Conservation (phyloP, 2,888 invertebrate genomes). For the Pogonocherus hispidulus region DNA sequence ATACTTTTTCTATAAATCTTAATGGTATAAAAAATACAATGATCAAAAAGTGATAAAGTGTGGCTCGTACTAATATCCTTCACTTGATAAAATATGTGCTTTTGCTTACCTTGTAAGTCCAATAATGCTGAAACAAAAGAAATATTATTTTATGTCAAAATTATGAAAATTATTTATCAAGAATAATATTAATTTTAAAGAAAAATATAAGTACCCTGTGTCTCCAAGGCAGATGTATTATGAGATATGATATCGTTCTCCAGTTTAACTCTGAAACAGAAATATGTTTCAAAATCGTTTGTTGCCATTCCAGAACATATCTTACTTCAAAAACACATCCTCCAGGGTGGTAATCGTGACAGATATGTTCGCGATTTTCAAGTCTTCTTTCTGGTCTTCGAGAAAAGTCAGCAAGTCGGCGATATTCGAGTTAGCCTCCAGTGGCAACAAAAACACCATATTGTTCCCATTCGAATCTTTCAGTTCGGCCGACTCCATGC, state of each 20-base stretch:
- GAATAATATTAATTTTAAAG: background rate
- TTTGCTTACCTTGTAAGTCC: too few relatives aligned
- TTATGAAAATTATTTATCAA: too few relatives aligned
- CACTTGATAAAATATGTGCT: too few relatives aligned
- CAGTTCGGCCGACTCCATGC: conserved; percentile 47
- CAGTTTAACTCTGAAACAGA: background rate
- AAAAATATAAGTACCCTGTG: background rate
- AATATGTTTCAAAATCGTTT: background rate
- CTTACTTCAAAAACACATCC: conserved; percentile 87
- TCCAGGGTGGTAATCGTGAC: conserved; percentile 92
- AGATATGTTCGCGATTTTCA: conserved; percentile 82
- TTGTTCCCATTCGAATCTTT: conserved; percentile 64
- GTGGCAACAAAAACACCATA: conserved; percentile 72
- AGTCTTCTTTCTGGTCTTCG: conserved; percentile 72
- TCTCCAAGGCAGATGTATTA: background rate
- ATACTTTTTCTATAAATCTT: too few relatives aligned
- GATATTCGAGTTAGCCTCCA: conserved; percentile 72
- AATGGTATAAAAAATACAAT: too few relatives aligned
- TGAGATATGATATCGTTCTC: background rate
- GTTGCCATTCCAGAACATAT: background rate
- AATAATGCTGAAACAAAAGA: too few relatives aligned
- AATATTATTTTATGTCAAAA: too few relatives aligned
- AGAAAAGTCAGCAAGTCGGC: conserved; percentile 75
- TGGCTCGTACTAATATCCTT: too few relatives aligned
- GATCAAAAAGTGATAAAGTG: too few relatives aligned